Evolutionary conservation across 2,888 invertebrate species (phyloP).

Genomic region (Netelia virgata): DNA sequence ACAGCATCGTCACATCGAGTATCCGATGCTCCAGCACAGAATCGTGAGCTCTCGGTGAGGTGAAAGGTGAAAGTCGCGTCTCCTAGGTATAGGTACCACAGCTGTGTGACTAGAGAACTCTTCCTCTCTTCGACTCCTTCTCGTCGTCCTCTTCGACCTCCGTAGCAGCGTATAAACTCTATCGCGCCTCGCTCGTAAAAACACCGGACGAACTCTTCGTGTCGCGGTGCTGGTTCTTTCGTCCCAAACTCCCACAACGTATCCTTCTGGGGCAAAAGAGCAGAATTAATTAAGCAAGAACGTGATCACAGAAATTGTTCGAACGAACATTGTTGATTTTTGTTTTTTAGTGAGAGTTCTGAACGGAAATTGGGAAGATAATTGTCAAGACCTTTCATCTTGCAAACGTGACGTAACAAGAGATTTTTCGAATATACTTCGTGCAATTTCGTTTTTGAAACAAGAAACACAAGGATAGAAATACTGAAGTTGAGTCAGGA

Average conservation of each 20-base stretch:
- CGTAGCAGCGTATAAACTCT: conserved; percentile 37
- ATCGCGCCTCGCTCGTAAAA: conserved; percentile 29
- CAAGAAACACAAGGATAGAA: neutral
- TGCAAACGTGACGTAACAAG: conserved; percentile 14
- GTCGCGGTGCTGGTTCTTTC: neutral
- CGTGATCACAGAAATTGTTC: conserved; percentile 56
- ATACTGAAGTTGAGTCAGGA: neutral
- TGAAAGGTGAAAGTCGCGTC: conserved; percentile 84
- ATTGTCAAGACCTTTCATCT: conserved; percentile 48
- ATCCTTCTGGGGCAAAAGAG: conserved; percentile 39
- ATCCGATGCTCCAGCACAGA: conserved; percentile 64
- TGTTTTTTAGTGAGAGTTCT: neutral
- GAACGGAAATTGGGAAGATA: conserved; percentile 16
- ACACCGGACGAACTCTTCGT: conserved; percentile 38
- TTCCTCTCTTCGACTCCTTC: conserved; percentile 20
- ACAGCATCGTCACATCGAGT: conserved; percentile 37
- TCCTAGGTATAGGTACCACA: conserved; percentile 19
- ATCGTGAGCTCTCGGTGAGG: conserved; percentile 78
- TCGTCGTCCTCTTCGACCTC: conserved; percentile 35
- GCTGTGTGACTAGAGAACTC: conserved; percentile 19
- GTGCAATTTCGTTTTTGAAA: no score
- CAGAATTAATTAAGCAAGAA: conserved; percentile 62
- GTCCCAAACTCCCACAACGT: conserved; percentile 35
- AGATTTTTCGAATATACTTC: no score
- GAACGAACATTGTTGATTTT: conserved; percentile 7